Percentiles rank a stretch among this genome's conserved stretches.
Conservation (phyloP, 2,113 vertebrate species). For the Micronycteris hirsuta region DNA sequence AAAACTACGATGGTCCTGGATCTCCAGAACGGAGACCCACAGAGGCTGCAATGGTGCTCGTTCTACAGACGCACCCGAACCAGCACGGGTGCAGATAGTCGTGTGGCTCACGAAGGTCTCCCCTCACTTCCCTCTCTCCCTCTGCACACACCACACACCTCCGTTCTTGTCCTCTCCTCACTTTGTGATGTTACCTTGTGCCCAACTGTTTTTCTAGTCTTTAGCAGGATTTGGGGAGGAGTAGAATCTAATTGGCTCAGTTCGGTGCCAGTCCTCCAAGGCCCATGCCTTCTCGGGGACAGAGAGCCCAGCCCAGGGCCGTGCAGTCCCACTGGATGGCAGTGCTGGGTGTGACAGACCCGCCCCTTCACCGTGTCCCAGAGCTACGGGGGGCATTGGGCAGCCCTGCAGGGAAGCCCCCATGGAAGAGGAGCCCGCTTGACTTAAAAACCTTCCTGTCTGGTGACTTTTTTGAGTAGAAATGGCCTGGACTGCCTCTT, state of each 20-base stretch:
- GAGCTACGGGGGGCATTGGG: not conserved
- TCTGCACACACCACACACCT: no score
- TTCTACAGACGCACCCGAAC: not conserved
- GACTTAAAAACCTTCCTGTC: not conserved
- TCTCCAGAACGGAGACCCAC: not conserved
- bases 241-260: not conserved
- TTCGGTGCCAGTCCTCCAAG: not conserved
- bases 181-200: not conserved
- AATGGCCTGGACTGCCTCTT: not conserved
- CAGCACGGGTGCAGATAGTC: not conserved
- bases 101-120: not conserved
- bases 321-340: not conserved
- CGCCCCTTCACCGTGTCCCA: not conserved
- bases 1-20: not conserved
- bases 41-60: not conserved
- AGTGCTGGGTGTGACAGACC: no score
- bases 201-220: not conserved
- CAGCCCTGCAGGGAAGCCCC: rapidly evolving
- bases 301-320: no score
- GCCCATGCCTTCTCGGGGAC: not conserved
- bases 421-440: not conserved
- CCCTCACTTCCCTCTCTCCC: no score
- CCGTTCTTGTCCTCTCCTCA: not conserved
- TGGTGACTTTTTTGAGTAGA: not conserved
- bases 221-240: not conserved